A percentile compares a stretch with the other conserved stretches of the same genome.
Evolutionary conservation across 2,797 vertebrate species (phyloP).

Genomic region (Catostomus latipinnis): DNA sequence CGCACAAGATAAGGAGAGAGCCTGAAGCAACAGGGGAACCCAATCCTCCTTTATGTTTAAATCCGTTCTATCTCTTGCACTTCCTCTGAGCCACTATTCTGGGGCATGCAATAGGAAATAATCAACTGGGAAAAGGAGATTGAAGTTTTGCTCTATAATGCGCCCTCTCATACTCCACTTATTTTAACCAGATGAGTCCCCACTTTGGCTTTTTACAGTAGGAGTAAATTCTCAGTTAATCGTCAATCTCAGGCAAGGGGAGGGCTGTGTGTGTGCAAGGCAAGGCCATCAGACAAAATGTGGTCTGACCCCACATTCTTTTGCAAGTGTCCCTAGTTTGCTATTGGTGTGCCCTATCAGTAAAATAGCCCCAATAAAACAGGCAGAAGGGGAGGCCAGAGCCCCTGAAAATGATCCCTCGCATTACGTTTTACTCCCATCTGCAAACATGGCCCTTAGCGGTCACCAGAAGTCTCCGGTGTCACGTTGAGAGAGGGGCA

Average conservation of each 20-base stretch:
- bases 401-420: conserved; percentile 33
- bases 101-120: conserved; percentile 31
- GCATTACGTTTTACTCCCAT: conserved; percentile 25
- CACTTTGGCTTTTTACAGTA: conserved; percentile 75
- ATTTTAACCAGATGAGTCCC: conserved; percentile 77
- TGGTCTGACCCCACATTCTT: conserved; percentile 76
- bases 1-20: conserved; percentile 7
- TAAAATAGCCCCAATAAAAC: conserved; percentile 74
- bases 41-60: conserved; percentile 40
- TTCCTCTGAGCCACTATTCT: conserved; percentile 33
- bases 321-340: conserved; percentile 65
- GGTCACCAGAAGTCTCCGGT: background rate
- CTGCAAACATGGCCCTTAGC: conserved; percentile 61
- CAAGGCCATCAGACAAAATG: conserved; percentile 71
- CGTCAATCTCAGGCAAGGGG: conserved; percentile 69
- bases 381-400: conserved; percentile 44
- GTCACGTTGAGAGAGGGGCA: conserved; percentile 29
- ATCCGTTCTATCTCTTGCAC: conserved; percentile 15
- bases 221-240: conserved; percentile 73
- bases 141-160: conserved; percentile 48
- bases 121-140: conserved; percentile 12
- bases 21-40: conserved; percentile 41
- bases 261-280: conserved; percentile 42
- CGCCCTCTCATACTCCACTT: conserved; percentile 66
- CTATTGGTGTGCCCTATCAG: conserved; percentile 63